phyloP scores from a whole-genome alignment of 2,113 vertebrate genomes.

The Symphodus melops region DNA sequence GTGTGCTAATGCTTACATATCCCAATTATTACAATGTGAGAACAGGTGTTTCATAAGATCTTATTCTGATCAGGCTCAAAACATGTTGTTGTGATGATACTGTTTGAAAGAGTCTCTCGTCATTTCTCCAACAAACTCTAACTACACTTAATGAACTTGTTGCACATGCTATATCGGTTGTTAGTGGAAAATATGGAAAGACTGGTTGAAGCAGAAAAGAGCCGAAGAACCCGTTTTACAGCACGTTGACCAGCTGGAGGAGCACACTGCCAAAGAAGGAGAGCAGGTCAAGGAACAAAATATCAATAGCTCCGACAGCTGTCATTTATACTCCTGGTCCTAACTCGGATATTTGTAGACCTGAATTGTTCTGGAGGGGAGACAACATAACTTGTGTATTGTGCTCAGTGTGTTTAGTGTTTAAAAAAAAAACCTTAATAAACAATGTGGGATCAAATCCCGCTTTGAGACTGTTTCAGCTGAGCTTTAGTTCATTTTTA shows the following conservation, averaged over 20 bases:
- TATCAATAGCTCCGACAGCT: slow-evolving; percentile 48
- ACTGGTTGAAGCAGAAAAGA: background rate
- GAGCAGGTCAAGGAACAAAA: slow-evolving; percentile 33
- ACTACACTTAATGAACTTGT: background rate
- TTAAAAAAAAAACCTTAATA: background rate
- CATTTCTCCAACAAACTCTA: background rate
- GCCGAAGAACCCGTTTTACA: background rate
- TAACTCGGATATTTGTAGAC: slow-evolving; percentile 53
- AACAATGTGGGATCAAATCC: too few species aligned
- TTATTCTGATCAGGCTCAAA: background rate
- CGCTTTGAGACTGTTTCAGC: too few species aligned
- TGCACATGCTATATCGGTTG: background rate
- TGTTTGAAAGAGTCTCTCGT: background rate
- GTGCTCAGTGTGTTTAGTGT: background rate
- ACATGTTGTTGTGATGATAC: background rate
- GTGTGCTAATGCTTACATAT: slow-evolving; percentile 20
- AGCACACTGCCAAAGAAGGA: slow-evolving; percentile 31
- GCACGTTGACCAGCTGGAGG: slow-evolving; percentile 12
- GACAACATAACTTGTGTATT: background rate
- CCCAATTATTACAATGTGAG: slow-evolving; percentile 1
- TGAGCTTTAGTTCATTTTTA: too few species aligned
- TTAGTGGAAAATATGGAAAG: background rate
- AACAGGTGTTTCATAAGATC: slow-evolving; percentile 4
- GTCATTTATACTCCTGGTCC: slow-evolving; percentile 35
- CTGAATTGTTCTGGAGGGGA: slow-evolving; percentile 36